Evolutionary conservation across 1,140 invertebrate species (phyloP), one percentile per base, ranked within the genome.

Genomic region (Aphaenogaster ashmeadi): DNA sequence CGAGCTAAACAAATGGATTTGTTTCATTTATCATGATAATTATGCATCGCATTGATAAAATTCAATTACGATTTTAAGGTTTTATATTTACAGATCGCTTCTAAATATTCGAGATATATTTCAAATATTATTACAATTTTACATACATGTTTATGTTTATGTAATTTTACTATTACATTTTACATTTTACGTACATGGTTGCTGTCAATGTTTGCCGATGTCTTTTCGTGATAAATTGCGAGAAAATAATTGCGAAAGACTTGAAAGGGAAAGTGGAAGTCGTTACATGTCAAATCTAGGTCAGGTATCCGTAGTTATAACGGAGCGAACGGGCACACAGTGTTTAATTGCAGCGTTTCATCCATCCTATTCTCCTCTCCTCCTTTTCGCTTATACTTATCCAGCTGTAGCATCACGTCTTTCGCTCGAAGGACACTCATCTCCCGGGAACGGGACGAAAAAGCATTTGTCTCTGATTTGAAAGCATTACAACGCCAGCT

Each of bases 301-400:
- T 89, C 79, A 91, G 74, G 87, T 44, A 67, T 62, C 11, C 36
- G 36, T 38, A 75, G 77, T 88, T 79, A 66, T 77, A 60, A 69
- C 69, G 0, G 41, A 11, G 33, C 56, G 75, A 66, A 86, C 89
- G 38, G 77, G n/a, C 75, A 87, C 41, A 85, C 88, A 85, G 80
- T 91, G 84, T 91, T 91, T 91, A 91, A 91, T 91, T 91, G 84
- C 87, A 79, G 8, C 74, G 36, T 90, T 75, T 58, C 50, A 80
- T 90, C 62, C 21, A 33, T 69, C 11, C 60, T 56, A n/a, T 87
- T 64, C 36, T 58, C 9, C 52, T 71, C 44, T 33, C n/a, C 33
- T 56, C n/a, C 41, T 64, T 56, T 69, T 36, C 33, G 27, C 41
- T 15, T 69, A 33, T 44, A 66, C 41, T 56, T 54, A 69, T 54